Evolutionary conservation across 2,113 vertebrate genomes (phyloP).

Genomic region (Gymnorhina tibicen): DNA sequence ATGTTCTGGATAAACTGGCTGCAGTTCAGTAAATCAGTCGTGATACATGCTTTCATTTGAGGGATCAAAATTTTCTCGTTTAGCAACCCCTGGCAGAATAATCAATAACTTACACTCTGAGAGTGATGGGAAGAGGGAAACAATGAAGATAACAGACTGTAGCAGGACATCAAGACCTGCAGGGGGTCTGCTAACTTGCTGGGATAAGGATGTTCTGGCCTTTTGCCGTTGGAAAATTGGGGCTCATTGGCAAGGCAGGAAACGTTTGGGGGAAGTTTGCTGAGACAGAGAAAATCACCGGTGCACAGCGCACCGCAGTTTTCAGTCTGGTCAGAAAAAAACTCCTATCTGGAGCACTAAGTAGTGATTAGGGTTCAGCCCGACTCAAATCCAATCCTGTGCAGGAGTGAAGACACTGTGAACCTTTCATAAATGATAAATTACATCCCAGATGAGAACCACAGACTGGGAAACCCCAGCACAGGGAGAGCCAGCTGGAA

Average conservation of each 20-base stretch:
- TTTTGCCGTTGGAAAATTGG: neutral
- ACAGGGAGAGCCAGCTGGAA: neutral
- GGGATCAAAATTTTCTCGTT: neutral
- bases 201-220: neutral
- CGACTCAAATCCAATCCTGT: neutral
- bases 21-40: neutral
- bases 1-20: neutral
- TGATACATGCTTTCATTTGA: neutral
- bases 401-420: neutral
- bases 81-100: neutral
- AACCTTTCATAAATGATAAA: neutral
- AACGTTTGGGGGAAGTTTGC: neutral
- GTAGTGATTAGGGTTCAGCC: neutral
- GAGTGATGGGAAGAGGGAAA: neutral
- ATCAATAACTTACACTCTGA: neutral
- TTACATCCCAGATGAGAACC: neutral
- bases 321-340: neutral
- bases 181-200: neutral
- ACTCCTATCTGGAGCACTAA: neutral
- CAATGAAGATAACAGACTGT: neutral
- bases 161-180: neutral
- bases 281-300: neutral
- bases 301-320: neutral
- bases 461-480: neutral
- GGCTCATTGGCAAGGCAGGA: neutral